Base-by-base conservation (phyloP, 1,140 invertebrate genomes). In the Bombus pascuorum region DNA sequence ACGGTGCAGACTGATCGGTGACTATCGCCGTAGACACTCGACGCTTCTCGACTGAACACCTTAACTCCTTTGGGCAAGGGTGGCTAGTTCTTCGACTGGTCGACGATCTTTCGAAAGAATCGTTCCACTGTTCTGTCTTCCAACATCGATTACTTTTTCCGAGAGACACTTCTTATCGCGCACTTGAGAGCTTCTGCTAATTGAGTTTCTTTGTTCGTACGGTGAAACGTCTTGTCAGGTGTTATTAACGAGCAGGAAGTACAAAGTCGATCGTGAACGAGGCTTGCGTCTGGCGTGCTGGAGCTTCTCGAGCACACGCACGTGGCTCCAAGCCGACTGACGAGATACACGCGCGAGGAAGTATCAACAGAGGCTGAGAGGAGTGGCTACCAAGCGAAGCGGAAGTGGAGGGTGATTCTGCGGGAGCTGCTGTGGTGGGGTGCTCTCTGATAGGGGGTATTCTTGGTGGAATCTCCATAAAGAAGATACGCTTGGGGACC, bases 261-360 rank as follows among this genome's bases (percentile, higher is more conserved):
- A 34, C n/a, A 62, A 34, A 44, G 32, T 53, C 47, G 65, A 79
- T 85, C 25, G 39, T 47, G 53, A 74, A 59, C 15, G 22, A 42
- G 25, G 1, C 42, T n/a, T 44, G 72, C 59, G 39, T 37, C 44
- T 37, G 47, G 73, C 53, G 47, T 75, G n/a, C 68, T 25, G 66
- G 84, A 91, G 81, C 72, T 83, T 83, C 84, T 82, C 83, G 81
- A 87, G 87, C 87, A 76, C 90, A 90, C 90, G 89, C 90, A 91
- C 90, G 90, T 91, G 90, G 90, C 90, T 90, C 87, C 81, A 70
- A 74, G 83, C 89, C 89, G 90, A 91, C 90, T 91, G 90, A 89
- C 86, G 90, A 91, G 90, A 90, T 90, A 91, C 89, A 90, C 87
- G 86, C 88, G 85, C 87, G 78, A 91, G 90, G 87, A 91, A 91